Evolutionary conservation across 2,113 vertebrate genomes (phyloP).

Genomic region (Thomomys bottae): DNA sequence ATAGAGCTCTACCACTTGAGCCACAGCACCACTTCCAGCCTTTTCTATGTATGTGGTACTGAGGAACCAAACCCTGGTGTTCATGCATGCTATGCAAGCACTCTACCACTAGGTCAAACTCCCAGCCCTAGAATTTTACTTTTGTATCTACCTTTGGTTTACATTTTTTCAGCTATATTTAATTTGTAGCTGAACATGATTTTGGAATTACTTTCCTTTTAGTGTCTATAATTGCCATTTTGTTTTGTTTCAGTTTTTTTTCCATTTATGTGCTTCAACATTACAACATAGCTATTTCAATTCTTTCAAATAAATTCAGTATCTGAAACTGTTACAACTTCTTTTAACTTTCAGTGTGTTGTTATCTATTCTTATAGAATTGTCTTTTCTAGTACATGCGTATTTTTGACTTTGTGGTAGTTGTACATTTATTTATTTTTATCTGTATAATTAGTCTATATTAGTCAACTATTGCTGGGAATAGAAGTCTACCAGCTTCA

Average conservation of each 20-base stretch:
- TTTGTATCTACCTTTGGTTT: not conserved
- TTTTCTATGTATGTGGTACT: too few species aligned
- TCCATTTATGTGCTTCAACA: not conserved
- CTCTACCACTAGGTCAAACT: too few species aligned
- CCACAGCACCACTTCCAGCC: too few species aligned
- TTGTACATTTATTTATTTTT: not conserved
- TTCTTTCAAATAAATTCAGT: not conserved
- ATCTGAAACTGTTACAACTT: not conserved
- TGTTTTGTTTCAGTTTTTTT: not conserved
- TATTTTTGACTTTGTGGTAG: not conserved
- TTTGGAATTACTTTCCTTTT: not conserved
- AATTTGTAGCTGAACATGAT: not conserved
- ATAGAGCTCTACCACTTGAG: too few species aligned
- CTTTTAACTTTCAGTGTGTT: not conserved
- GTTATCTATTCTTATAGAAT: not conserved
- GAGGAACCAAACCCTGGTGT: too few species aligned
- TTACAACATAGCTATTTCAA: conserved; percentile 2
- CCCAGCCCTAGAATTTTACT: not conserved
- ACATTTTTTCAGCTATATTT: not conserved
- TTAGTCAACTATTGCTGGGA: not conserved
- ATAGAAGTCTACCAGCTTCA: not conserved
- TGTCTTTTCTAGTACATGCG: not conserved
- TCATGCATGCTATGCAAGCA: too few species aligned
- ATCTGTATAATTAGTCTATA: not conserved
- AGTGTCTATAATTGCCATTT: not conserved